Base-by-base conservation (phyloP, 2,113 vertebrate genomes). In the Argyrosomus japonicus region DNA sequence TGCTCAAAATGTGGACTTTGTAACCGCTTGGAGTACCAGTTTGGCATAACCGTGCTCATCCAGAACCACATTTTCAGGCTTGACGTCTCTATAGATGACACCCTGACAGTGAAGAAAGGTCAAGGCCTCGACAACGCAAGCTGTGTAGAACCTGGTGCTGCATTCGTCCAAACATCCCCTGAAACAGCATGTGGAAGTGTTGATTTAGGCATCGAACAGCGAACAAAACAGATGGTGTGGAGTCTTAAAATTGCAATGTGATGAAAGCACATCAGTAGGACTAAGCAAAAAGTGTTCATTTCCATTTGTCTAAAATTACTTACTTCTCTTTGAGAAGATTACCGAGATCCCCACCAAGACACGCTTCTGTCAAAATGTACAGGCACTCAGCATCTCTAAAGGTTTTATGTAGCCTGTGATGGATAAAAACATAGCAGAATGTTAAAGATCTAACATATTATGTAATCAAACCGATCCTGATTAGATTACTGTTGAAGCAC, bases 41-140 rank as follows among this genome's bases (percentile, higher is more conserved):
- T 96, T 96, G 68, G 93, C 95, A 29, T 95, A 95, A 84, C 95
- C 95, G 0, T 75, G 89, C 60, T 93, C 88, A 85, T 96, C 93
- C 81, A 96, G 89, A 36, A 95, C 65, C 23, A 96, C 92, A 69
- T 95, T 95, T 77, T 95, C 95, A 9, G 94, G 95, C 77, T 95
- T 96, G 81, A 96, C 76, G 50, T 96, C 95, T 88, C 96, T 92
- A 63, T 95, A 95, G 79, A 94, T 19, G 23, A 96, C 88, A 18
- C 90, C 90, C 45, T 65, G 90, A 32, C 60, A 15, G 58, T 95
- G 94, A 48, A 96, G 94, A 86, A 93, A 96, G 71, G 76, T 85
- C 81, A 96, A 77, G 2, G 95, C 96, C 84, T 96, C 94, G 4
- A 93, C 78, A 27, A 95, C 93, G 68, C 96, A 96, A 58, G 94